phyloP scores from a whole-genome alignment of 2,113 vertebrate species.

The Noctilio leporinus region DNA sequence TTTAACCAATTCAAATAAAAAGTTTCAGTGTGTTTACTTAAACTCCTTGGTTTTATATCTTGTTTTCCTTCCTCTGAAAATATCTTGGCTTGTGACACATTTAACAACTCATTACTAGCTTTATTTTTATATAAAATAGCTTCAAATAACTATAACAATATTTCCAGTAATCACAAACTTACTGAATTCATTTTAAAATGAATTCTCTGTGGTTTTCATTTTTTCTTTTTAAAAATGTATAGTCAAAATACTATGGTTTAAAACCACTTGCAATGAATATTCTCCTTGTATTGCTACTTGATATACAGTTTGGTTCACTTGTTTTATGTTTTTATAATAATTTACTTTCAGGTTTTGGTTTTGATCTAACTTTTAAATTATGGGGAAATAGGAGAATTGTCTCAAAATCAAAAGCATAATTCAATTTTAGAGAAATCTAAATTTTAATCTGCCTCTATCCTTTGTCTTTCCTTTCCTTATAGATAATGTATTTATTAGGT shows the following conservation, averaged over 20 bases:
- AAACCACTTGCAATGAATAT: background rate
- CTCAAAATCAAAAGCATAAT: background rate
- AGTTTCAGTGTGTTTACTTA: background rate
- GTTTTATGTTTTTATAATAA: background rate
- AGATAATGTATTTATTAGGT: background rate
- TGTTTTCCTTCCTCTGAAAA: conserved; percentile 10
- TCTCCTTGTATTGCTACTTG: background rate
- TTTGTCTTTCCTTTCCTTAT: background rate
- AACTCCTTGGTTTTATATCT: background rate
- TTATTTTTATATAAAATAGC: background rate
- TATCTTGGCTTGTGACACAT: background rate
- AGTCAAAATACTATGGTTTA: background rate
- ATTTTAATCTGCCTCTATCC: background rate
- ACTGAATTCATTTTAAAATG: background rate
- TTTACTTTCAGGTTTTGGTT: background rate
- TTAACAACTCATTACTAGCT: background rate
- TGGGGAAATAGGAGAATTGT: background rate
- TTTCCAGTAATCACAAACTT: background rate
- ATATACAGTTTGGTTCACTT: background rate
- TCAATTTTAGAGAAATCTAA: background rate
- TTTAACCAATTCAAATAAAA: conserved; percentile 36
- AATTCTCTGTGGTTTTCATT: background rate
- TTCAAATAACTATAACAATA: conserved; percentile 1
- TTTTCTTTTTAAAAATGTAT: background rate
- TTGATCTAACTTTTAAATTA: background rate